Evolutionary conservation across 2,797 vertebrate genomes (phyloP).

Genomic region (Micropoecilia bifurca): DNA sequence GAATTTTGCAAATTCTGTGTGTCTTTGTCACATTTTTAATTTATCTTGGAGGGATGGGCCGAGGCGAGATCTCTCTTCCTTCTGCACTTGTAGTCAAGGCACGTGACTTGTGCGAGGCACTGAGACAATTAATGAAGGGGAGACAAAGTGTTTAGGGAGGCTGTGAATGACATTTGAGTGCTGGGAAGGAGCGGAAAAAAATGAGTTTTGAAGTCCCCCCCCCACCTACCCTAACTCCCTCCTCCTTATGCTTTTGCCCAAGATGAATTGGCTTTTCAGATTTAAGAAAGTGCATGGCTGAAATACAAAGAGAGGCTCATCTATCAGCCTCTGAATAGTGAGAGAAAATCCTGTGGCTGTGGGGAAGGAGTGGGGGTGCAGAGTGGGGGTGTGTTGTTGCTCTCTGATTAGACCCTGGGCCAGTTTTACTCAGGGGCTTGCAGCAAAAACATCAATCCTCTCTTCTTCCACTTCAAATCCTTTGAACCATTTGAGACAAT

Average conservation of each 20-base stretch:
- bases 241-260: slow-evolving; percentile 68
- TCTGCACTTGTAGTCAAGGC: slow-evolving; percentile 56
- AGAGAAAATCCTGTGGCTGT: slow-evolving; percentile 78
- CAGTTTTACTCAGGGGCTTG: slow-evolving; percentile 67
- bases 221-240: slow-evolving; percentile 50
- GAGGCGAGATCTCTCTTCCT: slow-evolving; percentile 23
- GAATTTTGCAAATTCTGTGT: neutral
- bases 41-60: slow-evolving; percentile 18
- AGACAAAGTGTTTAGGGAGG: slow-evolving; percentile 72
- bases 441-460: slow-evolving; percentile 79
- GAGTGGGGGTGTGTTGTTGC: slow-evolving; percentile 61
- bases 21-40: slow-evolving; percentile 3
- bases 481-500: slow-evolving; percentile 79
- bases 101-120: slow-evolving; percentile 50
- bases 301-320: slow-evolving; percentile 84
- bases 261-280: slow-evolving; percentile 85
- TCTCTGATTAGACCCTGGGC: slow-evolving; percentile 81
- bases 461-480: slow-evolving; percentile 75
- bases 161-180: slow-evolving; percentile 74
- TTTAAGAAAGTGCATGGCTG: slow-evolving; percentile 83
- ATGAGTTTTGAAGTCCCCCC: slow-evolving; percentile 70
- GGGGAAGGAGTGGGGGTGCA: slow-evolving; percentile 27
- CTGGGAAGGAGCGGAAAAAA: slow-evolving; percentile 54
- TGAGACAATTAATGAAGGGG: slow-evolving; percentile 72
- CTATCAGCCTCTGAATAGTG: slow-evolving; percentile 81